phyloP scores from a whole-genome alignment of 2,888 invertebrate species.

The Melanophora roralis region DNA sequence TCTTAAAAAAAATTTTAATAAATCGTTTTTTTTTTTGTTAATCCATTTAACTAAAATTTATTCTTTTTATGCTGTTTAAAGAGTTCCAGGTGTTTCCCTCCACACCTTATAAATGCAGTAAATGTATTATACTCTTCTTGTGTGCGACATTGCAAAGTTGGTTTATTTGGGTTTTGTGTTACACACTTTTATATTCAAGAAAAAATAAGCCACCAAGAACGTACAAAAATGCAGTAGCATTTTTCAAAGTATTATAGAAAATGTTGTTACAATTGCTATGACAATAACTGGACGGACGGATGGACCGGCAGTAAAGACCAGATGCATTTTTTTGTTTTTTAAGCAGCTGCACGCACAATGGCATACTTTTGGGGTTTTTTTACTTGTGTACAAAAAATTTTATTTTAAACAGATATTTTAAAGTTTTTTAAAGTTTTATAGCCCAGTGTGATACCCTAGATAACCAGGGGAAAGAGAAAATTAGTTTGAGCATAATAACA shows the following conservation, averaged over 20 bases:
- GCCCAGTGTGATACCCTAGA: background rate
- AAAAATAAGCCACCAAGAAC: conserved; percentile 23
- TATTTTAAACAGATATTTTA: conserved; percentile 31
- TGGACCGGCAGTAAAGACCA: background rate
- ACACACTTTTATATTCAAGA: background rate
- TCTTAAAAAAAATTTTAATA: too few species aligned
- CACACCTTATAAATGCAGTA: background rate
- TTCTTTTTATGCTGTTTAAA: background rate
- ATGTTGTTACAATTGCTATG: conserved; percentile 43
- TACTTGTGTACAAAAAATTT: conserved; percentile 11
- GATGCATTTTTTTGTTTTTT: conserved; percentile 7
- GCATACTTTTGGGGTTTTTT: conserved; percentile 41
- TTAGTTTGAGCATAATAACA: too few species aligned
- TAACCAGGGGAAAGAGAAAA: too few species aligned
- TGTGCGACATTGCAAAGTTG: conserved; percentile 15
- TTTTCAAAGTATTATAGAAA: conserved; percentile 49
- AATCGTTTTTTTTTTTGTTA: too few species aligned
- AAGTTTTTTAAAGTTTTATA: background rate
- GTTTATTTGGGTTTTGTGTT: conserved; percentile 32
- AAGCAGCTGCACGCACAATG: conserved; percentile 58
- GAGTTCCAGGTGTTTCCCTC: background rate
- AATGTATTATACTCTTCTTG: background rate
- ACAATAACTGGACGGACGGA: conserved; percentile 41
- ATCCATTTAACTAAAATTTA: background rate
- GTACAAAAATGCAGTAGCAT: conserved; percentile 56